Percentiles rank a stretch among this genome's conserved stretches.
These are phyloP conservation scores for Samia ricini DNA, from an alignment of 1,140 invertebrate species.

Conservation along the genomic window DNA sequence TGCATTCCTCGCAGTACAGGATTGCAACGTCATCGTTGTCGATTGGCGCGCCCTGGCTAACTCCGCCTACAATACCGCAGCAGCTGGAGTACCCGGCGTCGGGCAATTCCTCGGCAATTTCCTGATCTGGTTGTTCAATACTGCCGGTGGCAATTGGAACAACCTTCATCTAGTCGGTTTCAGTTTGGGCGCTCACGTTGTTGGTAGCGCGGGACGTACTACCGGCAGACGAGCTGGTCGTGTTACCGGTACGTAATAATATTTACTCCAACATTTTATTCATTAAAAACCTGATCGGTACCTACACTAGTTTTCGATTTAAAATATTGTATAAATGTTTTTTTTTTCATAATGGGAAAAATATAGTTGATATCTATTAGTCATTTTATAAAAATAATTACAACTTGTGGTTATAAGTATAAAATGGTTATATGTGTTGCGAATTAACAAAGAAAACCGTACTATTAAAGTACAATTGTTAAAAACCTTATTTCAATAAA, in stretches of 20 bases:
- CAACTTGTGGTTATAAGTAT: no score
- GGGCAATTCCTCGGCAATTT: slow-evolving; percentile 76
- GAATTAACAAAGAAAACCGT: no score
- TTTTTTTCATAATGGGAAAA: no score
- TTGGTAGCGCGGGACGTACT: slow-evolving; percentile 51
- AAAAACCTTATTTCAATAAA: no score
- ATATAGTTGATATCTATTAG: no score
- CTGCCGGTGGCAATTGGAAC: slow-evolving; percentile 43
- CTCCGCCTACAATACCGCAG: slow-evolving; percentile 64
- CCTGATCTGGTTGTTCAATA: slow-evolving; percentile 68
- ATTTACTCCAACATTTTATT: no score
- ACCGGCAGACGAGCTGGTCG: slow-evolving; percentile 37
- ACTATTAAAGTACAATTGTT: no score
- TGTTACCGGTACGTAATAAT: slow-evolving; percentile 45
- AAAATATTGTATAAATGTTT: no score
- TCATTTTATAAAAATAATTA: no score
- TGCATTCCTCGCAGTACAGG: slow-evolving; percentile 65
- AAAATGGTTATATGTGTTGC: no score
- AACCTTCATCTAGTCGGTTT: slow-evolving; percentile 48
- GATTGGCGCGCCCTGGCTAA: slow-evolving; percentile 45
- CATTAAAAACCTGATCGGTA: no score
- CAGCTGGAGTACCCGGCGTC: slow-evolving; percentile 72
- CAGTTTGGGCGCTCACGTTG: slow-evolving; percentile 53
- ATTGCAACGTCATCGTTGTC: slow-evolving; percentile 79
- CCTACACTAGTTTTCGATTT: no score